Base-by-base conservation (phyloP, 2,888 invertebrate genomes). In the Drosophila maculinotata region DNA sequence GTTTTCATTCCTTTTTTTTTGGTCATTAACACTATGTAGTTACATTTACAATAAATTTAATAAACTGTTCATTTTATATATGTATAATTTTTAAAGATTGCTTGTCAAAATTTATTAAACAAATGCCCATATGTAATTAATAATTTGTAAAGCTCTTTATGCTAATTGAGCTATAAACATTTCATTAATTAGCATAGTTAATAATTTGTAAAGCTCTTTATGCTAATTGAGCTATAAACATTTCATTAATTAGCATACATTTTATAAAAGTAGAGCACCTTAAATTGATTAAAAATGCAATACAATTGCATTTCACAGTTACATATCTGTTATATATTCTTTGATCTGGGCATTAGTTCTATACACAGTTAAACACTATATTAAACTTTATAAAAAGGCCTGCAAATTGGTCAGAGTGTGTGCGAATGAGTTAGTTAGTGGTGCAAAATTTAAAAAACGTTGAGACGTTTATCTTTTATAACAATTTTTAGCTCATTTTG, bases 261-360 rank as follows among this genome's bases (percentile, higher is more conserved):
- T 66, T 38, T 38, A 44, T 65, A 52, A 65, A 74, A 47, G 56
- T 75, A 31, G 72, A 73, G 72, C 72, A 73, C 72, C 72, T 71
- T 76, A 72, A 65, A 71, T 59, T 52, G 56, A 30, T 73, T 15
- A 41, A 51, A 62, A 47, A 48, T 48, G 35, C 8, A 30, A 12
- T 42, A 38, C 44, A 58, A 44, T 59, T 57, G 41, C 15, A 42
- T 51, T 52, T 45, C 12, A 14, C 38, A 52, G 31, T 45, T 20
- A 23, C 8, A 38, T 26, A 31, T 60, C 6, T 33, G 31, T 38
- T 15, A 51, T 31, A 52, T 23, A 31, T 69, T 69, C n/a, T 26
- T 56, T 59, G 26, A 57, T 36, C 58, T 57, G 70, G 38, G 49
- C 54, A 54, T 51, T 51, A 48, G 35, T 75, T 69, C 28, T 44